Conservation (phyloP, 2,113 vertebrate species). For the Semnornis frantzii region DNA sequence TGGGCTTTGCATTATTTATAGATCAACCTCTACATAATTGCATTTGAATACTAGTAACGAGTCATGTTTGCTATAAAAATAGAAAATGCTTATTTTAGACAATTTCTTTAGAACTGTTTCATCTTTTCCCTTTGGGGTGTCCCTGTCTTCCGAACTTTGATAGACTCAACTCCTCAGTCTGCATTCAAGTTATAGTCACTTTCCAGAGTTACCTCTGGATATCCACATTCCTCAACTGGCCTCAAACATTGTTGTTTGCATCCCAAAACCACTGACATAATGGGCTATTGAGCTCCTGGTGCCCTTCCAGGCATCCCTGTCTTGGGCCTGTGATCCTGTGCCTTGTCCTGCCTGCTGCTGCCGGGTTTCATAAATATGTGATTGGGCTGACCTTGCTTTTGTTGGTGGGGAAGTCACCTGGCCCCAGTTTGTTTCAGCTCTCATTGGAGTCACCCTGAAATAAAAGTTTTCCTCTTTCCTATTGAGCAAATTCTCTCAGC, state of each 20-base stretch:
- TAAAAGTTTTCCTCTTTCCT: background rate
- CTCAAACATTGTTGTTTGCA: background rate
- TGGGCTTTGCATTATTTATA: slow-evolving; percentile 65
- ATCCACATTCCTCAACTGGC: background rate
- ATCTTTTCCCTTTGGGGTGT: background rate
- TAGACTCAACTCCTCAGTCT: background rate
- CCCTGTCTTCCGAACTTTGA: background rate
- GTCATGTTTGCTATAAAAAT: slow-evolving; percentile 41
- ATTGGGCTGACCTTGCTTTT: background rate
- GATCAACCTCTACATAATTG: slow-evolving; percentile 44
- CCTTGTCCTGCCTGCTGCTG: background rate
- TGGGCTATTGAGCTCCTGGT: background rate
- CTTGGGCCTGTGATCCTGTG: background rate
- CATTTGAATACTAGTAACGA: slow-evolving; percentile 52
- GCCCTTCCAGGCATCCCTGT: background rate
- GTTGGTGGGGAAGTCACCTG: background rate
- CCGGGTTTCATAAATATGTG: background rate
- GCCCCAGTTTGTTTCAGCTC: background rate
- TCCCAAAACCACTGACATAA: background rate
- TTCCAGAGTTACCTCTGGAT: rapidly evolving
- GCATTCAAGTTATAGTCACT: background rate
- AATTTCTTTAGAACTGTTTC: background rate
- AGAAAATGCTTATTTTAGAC: slow-evolving; percentile 3
- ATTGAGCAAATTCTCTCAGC: background rate
- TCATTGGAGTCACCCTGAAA: background rate